These are phyloP conservation scores for Ia io DNA, from an alignment of 2,113 vertebrate species.

Conservation along the genomic window DNA sequence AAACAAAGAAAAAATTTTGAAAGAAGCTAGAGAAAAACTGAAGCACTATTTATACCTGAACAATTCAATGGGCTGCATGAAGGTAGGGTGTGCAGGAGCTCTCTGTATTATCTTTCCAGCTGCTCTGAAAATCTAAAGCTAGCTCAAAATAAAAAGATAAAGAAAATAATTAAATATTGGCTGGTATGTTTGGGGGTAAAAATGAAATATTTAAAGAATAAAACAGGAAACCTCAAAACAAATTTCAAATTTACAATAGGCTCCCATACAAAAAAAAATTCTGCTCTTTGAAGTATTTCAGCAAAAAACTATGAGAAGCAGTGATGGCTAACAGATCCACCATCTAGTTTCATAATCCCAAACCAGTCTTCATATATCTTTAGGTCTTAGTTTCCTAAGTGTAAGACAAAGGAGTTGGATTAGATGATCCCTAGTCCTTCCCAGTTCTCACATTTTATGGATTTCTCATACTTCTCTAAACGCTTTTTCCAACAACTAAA, in stretches of 20 bases:
- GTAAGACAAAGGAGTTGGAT: background rate
- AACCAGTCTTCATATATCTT: background rate
- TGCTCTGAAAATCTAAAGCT: background rate
- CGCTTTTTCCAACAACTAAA: background rate
- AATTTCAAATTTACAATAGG: background rate
- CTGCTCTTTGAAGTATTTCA: background rate
- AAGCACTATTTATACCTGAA: background rate
- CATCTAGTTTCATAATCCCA: background rate
- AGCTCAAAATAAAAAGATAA: background rate
- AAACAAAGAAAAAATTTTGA: background rate
- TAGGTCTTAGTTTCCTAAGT: background rate
- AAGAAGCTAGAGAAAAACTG: background rate
- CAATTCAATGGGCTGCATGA: background rate
- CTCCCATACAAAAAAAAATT: background rate
- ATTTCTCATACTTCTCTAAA: background rate
- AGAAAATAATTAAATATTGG: background rate
- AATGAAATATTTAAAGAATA: slow-evolving; percentile 14
- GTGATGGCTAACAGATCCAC: background rate
- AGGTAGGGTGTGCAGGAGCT: background rate
- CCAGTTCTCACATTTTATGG: background rate
- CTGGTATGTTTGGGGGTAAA: background rate
- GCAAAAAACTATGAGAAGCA: background rate
- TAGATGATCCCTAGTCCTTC: background rate
- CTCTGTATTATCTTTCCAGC: background rate
- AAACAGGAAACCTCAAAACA: slow-evolving; percentile 12